Evolutionary conservation across 2,888 invertebrate genomes (phyloP).

Genomic region (Gryllus longicercus): DNA sequence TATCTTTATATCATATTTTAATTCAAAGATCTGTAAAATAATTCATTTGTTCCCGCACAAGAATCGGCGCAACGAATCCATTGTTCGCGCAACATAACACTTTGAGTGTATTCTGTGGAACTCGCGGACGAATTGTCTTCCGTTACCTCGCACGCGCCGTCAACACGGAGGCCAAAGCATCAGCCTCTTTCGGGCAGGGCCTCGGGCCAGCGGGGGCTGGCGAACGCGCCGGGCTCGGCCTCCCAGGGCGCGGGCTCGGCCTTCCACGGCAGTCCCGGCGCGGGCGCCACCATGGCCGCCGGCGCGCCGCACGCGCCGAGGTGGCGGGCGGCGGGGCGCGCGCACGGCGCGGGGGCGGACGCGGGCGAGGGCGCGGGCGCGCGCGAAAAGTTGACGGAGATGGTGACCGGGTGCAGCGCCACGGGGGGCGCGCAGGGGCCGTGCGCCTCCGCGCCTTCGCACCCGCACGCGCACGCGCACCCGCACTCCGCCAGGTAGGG

Average conservation of each 20-base stretch:
- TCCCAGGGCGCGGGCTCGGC: neutral
- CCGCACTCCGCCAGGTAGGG: conserved; percentile 60
- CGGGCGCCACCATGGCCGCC: neutral
- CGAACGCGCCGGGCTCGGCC: neutral
- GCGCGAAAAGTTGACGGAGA: conserved; percentile 74
- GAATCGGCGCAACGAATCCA: too few species aligned
- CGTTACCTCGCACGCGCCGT: too few species aligned
- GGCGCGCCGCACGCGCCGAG: neutral
- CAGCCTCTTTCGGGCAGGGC: neutral
- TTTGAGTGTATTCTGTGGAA: too few species aligned
- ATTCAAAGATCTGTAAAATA: too few species aligned
- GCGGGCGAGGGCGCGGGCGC: neutral
- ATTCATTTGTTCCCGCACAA: too few species aligned
- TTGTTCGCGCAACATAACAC: too few species aligned
- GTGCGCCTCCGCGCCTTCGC: conserved; percentile 50
- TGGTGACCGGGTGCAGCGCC: conserved; percentile 80
- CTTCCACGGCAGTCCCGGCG: neutral
- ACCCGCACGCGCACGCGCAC: conserved; percentile 43
- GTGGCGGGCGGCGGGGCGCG: neutral
- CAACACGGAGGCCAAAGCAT: neutral
- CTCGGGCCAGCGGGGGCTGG: neutral
- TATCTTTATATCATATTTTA: too few species aligned
- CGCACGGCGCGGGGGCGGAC: conserved; percentile 38
- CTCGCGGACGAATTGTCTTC: too few species aligned
- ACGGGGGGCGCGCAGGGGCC: conserved; percentile 48